Conservation (phyloP, 2,888 invertebrate genomes). For the Megaustenia siamemsis region DNA sequence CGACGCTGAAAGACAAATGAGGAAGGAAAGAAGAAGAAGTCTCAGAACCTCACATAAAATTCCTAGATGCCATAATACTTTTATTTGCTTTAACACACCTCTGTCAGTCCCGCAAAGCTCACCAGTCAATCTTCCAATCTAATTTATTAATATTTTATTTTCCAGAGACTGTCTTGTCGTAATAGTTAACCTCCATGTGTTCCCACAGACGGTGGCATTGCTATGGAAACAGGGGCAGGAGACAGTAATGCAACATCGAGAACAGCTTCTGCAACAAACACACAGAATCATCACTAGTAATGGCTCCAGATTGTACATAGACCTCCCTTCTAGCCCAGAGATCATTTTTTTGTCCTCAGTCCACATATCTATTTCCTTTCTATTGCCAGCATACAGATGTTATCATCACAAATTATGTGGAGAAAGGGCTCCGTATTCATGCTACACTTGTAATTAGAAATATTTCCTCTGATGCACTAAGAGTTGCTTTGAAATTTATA, state of each 20-base stretch:
- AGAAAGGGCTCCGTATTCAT: not conserved
- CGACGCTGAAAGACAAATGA: no score
- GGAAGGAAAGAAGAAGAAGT: no score
- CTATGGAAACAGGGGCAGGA: slow-evolving; percentile 51
- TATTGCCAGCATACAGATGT: not conserved
- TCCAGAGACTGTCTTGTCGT: no score
- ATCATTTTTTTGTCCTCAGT: not conserved
- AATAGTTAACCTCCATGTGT: not conserved
- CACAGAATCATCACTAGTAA: slow-evolving; percentile 56
- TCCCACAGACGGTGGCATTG: slow-evolving; percentile 49
- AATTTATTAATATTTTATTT: no score
- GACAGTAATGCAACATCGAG: slow-evolving; percentile 43
- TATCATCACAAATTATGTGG: not conserved
- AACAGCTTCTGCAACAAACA: slow-evolving; percentile 44
- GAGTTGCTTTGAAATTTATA: not conserved
- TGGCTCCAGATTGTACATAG: slow-evolving; percentile 39
- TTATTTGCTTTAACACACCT: no score
- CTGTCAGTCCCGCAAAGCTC: no score
- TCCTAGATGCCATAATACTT: no score
- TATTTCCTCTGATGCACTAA: not conserved
- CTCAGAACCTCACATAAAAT: no score
- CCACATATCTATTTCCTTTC: not conserved
- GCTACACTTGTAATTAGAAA: not conserved
- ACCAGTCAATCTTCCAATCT: no score
- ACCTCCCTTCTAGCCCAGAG: not conserved